Evolutionary conservation across 2,113 vertebrate genomes (phyloP).

Genomic region (Uropsilus gracilis): DNA sequence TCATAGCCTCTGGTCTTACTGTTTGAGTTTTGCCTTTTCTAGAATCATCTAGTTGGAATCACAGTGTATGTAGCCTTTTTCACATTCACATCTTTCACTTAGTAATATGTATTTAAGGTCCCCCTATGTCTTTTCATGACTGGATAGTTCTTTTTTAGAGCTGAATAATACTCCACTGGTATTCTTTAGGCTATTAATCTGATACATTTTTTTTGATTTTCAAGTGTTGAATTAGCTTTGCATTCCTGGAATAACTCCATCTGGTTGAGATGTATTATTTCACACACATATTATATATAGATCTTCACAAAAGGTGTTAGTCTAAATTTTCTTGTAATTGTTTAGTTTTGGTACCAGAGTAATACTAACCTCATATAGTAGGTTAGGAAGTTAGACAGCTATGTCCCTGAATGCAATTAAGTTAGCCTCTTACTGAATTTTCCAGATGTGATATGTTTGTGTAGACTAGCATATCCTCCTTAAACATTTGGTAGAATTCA

Average conservation of each 20-base stretch:
- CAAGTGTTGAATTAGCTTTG: neutral
- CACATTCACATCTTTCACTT: neutral
- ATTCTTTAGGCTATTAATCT: neutral
- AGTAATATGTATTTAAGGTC: too few relatives aligned
- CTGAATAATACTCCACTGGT: neutral
- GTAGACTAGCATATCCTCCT: neutral
- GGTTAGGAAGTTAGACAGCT: neutral
- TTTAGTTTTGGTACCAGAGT: neutral
- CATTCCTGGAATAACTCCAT: neutral
- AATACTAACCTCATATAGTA: neutral
- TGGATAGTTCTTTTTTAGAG: neutral
- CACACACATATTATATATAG: too few relatives aligned
- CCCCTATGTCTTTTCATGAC: too few relatives aligned
- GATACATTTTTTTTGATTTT: too few relatives aligned
- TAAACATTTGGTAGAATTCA: neutral
- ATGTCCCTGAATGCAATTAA: too few relatives aligned
- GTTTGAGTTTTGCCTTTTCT: too few relatives aligned
- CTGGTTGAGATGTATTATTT: neutral
- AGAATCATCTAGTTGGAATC: too few relatives aligned
- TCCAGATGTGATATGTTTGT: neutral
- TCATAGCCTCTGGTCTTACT: too few relatives aligned
- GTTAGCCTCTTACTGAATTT: neutral
- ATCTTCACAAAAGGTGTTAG: neutral
- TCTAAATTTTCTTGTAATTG: neutral
- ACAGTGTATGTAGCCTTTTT: too few relatives aligned